These are phyloP conservation scores for Polydrusus cervinus DNA, from an alignment of 2,888 invertebrate species.

Conservation along the genomic window DNA sequence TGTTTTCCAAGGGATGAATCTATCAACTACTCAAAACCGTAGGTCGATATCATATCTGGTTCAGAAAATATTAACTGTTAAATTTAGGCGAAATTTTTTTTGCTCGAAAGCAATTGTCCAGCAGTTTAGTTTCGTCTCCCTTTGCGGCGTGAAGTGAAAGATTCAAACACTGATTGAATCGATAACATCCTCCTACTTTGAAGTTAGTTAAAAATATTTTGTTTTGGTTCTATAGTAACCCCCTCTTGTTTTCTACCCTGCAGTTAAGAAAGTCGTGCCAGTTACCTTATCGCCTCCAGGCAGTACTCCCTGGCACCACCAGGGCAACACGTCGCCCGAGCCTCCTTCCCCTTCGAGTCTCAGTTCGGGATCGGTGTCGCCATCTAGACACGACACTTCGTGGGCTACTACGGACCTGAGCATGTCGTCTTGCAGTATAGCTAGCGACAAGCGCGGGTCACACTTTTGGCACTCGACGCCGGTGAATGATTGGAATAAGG, in stretches of 20 bases:
- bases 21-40: too few relatives aligned
- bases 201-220: too few relatives aligned
- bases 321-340: conserved; percentile 69
- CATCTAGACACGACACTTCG: conserved; percentile 71
- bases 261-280: conserved; percentile 80
- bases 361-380: conserved; percentile 76
- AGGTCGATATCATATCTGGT: too few relatives aligned
- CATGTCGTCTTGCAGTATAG: conserved; percentile 78
- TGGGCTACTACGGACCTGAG: conserved; percentile 74
- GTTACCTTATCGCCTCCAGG: conserved; percentile 78
- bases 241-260: conserved; percentile 53
- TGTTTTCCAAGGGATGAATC: too few relatives aligned
- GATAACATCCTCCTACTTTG: too few relatives aligned
- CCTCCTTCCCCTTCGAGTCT: conserved; percentile 80
- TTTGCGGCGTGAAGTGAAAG: too few relatives aligned
- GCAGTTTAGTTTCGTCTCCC: too few relatives aligned
- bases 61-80: too few relatives aligned
- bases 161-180: too few relatives aligned
- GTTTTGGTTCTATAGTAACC: too few relatives aligned
- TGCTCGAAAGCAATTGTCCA: too few relatives aligned
- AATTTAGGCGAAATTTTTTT: too few relatives aligned
- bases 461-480: conserved; percentile 82
- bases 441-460: conserved; percentile 77
- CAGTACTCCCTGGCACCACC: conserved; percentile 77
- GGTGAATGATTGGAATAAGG: conserved; percentile 85